phyloP scores from a whole-genome alignment of 1,140 invertebrate genomes.

The Trachymyrmex septentrionalis region DNA sequence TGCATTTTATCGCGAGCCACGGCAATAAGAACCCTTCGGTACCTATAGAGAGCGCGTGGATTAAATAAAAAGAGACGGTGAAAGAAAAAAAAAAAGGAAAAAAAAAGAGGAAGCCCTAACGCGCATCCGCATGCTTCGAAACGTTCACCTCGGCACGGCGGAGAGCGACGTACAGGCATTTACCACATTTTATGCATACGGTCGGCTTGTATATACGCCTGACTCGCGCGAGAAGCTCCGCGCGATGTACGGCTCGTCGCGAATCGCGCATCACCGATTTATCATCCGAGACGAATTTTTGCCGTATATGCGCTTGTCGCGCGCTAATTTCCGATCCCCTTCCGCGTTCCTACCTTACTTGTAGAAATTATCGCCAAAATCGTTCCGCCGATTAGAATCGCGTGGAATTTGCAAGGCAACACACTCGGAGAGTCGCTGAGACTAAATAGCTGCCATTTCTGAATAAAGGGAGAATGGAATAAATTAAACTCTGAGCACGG shows the following conservation, averaged over 20 bases:
- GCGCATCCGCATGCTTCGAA: constrained; percentile 57
- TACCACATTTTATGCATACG: constrained; percentile 58
- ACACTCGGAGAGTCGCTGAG: neutral
- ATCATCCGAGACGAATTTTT: constrained; percentile 17
- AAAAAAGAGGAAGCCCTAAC: neutral
- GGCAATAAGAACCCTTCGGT: neutral
- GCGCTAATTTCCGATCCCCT: constrained; percentile 27
- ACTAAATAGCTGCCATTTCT: neutral
- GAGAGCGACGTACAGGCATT: constrained; percentile 45
- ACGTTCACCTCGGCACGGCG: constrained; percentile 34
- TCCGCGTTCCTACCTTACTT: neutral
- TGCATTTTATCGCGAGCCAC: constrained; percentile 39
- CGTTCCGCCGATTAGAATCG: neutral
- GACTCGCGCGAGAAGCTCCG: constrained; percentile 6
- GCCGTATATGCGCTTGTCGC: neutral
- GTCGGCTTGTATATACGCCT: neutral
- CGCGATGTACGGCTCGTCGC: neutral
- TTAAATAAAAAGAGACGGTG: constrained; percentile 38
- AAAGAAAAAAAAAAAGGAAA: neutral
- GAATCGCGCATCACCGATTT: constrained; percentile 40
- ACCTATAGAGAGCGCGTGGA: constrained; percentile 17
- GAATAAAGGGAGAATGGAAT: neutral
- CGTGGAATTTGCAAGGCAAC: neutral
- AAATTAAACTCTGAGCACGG: neutral
- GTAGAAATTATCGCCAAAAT: constrained; percentile 1